phyloP scores from a whole-genome alignment of 2,888 invertebrate species.

The Sesamia inferens region DNA sequence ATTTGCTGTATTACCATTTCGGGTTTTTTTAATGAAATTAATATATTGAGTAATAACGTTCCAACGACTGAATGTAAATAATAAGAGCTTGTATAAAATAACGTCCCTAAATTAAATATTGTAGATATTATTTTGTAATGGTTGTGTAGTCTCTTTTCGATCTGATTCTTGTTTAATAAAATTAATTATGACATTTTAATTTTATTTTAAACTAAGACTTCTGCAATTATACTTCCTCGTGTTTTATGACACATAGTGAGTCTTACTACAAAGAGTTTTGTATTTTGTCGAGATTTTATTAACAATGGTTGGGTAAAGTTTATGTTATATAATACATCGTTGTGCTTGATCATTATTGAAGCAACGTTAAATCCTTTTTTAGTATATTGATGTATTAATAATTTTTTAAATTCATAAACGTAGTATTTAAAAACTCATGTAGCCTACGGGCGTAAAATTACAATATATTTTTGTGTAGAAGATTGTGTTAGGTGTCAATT shows the following conservation, averaged over 20 bases:
- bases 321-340: constrained; percentile 33
- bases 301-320: constrained; percentile 49
- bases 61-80: constrained; percentile 83
- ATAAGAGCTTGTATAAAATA: constrained; percentile 73
- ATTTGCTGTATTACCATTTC: constrained; percentile 58
- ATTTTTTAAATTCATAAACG: constrained; percentile 39
- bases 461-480: constrained; percentile 45
- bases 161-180: constrained; percentile 74
- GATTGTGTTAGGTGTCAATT: constrained; percentile 59
- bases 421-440: constrained; percentile 41
- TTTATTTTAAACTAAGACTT: constrained; percentile 56
- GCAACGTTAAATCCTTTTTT: constrained; percentile 27
- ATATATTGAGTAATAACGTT: constrained; percentile 65
- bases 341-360: constrained; percentile 29
- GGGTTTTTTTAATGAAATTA: constrained; percentile 62
- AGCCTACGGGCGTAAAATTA: constrained; percentile 46
- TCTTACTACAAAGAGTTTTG: constrained; percentile 60
- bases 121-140: constrained; percentile 70
- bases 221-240: constrained; percentile 68
- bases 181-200: constrained; percentile 51
- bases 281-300: constrained; percentile 50
- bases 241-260: constrained; percentile 77
- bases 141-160: constrained; percentile 79
- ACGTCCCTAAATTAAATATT: constrained; percentile 70
- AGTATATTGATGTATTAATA: constrained; percentile 34